Evolutionary conservation across 1,140 invertebrate species (phyloP).

Genomic region (Danaus plexippus): DNA sequence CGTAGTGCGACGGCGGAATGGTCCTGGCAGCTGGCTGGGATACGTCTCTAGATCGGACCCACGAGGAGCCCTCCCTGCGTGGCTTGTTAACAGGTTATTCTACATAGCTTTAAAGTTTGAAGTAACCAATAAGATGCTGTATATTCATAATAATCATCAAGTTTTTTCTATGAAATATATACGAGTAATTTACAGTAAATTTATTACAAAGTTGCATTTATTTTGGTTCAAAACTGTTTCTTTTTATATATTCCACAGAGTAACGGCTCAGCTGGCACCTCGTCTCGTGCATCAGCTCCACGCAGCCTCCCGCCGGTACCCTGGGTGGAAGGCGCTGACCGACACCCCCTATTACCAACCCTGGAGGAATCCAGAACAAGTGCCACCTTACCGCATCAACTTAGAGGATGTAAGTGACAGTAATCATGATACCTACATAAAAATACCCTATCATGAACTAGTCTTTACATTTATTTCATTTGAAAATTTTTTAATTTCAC

Average conservation of each 20-base stretch:
- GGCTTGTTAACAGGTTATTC: constrained; percentile 84
- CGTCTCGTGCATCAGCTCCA: constrained; percentile 86
- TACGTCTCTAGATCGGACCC: constrained; percentile 93
- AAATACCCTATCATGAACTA: too few species aligned
- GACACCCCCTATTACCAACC: constrained; percentile 85
- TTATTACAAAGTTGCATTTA: constrained; percentile 2
- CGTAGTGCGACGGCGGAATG: constrained; percentile 64
- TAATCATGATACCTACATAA: not conserved
- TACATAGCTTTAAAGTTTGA: not conserved
- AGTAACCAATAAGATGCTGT: too few species aligned
- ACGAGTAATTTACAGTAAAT: too few species aligned
- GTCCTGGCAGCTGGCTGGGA: constrained; percentile 83
- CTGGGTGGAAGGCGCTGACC: constrained; percentile 81
- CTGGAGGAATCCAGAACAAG: constrained; percentile 90
- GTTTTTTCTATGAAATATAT: too few species aligned
- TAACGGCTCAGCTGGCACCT: constrained; percentile 89
- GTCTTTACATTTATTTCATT: too few species aligned
- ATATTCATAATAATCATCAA: too few species aligned
- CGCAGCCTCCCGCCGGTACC: constrained; percentile 84
- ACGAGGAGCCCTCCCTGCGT: constrained; percentile 87
- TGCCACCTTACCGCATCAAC: constrained; percentile 76
- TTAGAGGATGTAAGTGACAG: constrained; percentile 76
- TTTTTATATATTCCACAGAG: constrained; percentile 48
- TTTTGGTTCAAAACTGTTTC: constrained; percentile 6
- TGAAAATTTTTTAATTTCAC: too few species aligned